phyloP scores from a whole-genome alignment of 2,797 vertebrate species.

The Myotis myotis region DNA sequence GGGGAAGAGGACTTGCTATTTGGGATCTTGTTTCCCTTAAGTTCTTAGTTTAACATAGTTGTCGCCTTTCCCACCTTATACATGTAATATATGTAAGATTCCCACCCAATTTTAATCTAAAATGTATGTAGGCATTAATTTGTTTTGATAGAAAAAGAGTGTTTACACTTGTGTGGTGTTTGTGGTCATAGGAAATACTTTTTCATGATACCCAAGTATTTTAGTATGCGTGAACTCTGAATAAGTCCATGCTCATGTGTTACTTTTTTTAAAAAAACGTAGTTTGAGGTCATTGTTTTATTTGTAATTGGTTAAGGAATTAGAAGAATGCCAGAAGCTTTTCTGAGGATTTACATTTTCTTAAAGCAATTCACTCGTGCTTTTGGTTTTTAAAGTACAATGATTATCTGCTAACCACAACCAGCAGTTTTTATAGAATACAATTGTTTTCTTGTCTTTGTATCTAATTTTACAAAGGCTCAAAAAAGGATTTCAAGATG shows the following conservation, averaged over 20 bases:
- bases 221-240: conserved; percentile 1
- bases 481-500: background rate
- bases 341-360: background rate
- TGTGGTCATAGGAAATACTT: background rate
- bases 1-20: background rate
- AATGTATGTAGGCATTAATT: background rate
- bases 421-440: background rate
- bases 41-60: background rate
- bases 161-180: background rate
- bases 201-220: background rate
- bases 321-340: conserved; percentile 29
- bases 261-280: background rate
- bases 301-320: conserved; percentile 40
- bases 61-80: background rate
- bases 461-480: background rate
- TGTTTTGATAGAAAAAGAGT: background rate
- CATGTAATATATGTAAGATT: background rate
- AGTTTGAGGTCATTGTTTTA: conserved; percentile 4
- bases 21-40: background rate
- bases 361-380: background rate
- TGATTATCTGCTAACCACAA: background rate
- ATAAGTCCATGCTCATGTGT: background rate
- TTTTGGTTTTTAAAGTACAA: conserved; percentile 42
- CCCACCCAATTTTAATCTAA: conserved; percentile 19
- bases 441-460: background rate